Evolutionary conservation across 2,888 invertebrate genomes (phyloP).

Genomic region (Pristionchus fissidentatus): DNA sequence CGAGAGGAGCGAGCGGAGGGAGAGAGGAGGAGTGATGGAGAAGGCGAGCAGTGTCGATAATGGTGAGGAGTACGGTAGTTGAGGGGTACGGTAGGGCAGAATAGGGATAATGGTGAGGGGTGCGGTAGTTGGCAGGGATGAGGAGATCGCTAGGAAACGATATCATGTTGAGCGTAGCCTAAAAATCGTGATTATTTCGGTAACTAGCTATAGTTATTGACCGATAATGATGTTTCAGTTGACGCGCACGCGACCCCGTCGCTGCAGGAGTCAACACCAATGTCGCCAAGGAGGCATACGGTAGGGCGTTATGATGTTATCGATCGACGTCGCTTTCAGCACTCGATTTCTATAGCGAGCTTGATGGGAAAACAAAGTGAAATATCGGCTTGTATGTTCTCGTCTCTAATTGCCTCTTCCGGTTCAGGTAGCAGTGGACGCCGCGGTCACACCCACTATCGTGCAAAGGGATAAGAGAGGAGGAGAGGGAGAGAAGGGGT

Average conservation of each 20-base stretch:
- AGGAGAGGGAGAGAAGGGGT: background rate
- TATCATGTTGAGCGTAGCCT: too few relatives aligned
- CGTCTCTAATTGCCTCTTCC: background rate
- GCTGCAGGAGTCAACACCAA: background rate
- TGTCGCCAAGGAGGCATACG: constrained; percentile 31
- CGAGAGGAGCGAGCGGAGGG: constrained; percentile 49
- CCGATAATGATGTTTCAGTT: too few relatives aligned
- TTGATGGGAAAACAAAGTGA: background rate
- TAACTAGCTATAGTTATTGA: too few relatives aligned
- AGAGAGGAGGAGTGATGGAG: background rate
- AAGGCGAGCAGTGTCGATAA: constrained; percentile 20
- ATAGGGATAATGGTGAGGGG: too few relatives aligned
- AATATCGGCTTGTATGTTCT: background rate
- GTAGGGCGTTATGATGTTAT: background rate
- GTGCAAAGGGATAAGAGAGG: background rate
- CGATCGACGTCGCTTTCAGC: background rate
- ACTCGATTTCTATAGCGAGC: too few relatives aligned
- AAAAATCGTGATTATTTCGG: too few relatives aligned
- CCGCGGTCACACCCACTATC: background rate
- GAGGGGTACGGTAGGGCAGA: too few relatives aligned
- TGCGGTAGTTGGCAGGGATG: too few relatives aligned
- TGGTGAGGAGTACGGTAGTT: too few relatives aligned
- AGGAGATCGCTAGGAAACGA: background rate
- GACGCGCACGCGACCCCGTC: background rate
- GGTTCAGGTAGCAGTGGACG: background rate